Base-by-base conservation (phyloP, 2,888 invertebrate genomes). In the Amblyteles armatorius region DNA sequence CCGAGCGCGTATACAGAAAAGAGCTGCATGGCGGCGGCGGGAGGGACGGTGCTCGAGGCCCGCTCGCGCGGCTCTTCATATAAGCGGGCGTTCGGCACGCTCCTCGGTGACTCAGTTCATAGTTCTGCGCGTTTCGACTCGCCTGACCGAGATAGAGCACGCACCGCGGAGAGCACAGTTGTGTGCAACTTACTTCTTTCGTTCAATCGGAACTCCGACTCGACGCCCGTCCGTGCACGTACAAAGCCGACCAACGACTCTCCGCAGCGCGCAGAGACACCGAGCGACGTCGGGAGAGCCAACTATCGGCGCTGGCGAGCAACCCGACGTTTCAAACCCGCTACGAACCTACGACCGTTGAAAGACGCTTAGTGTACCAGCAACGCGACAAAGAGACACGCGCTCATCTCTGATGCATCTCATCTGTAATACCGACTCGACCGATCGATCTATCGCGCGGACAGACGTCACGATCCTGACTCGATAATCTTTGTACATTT, bases 31-130 rank as follows among this genome's bases (percentile, higher is more conserved):
- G 69, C 67, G 44, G 13, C 19, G 55, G 60, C 19, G 29, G 16
- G 71, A 36, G 68, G 50, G 67, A 13, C 13, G 19, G 13, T 22
- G 82, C 72, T 74, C 81, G 78, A 55, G 85, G 11, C 40, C 29
- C 52, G 65, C 77, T 22, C 60, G 78, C 65, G 82, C 79, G 55
- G 71, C 55, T 57, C 85, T 85, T 88, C 88, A 87, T 88, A 89
- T 88, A 89, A 89, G 85, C 86, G 82, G 87, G 87, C 87, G 85
- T 40, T 83, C 87, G 87, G 88, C 79, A 86, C 85, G 88, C 86
- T 88, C 36, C 67, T 83, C 63, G 84, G 84, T 87, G 88, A 90
- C 76, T 90, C 88, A 89, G 86, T 88, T 48, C 76, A 57, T 55
- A n/a, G 65, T 48, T 50, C 55, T 68, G 11, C 78, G 86, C 80